Conservation (phyloP, 2,797 vertebrate genomes). For the Ctenochaetus hawaiiensis region DNA sequence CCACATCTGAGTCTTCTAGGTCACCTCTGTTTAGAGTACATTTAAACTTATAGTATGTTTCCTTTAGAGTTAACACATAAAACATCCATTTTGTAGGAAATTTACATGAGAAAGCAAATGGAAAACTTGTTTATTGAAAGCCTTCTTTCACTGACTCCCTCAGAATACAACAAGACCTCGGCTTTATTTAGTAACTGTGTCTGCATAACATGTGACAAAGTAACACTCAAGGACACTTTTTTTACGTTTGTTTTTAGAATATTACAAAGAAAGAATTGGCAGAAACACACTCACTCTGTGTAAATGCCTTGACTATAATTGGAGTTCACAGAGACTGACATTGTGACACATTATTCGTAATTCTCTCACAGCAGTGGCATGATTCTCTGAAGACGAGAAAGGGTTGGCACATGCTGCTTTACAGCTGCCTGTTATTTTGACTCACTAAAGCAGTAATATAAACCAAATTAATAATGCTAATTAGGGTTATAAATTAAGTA, state of each 20-base stretch:
- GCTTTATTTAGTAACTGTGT: conserved; percentile 11
- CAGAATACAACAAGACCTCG: not conserved
- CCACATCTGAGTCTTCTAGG: not conserved
- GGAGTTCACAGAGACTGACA: conserved; percentile 15
- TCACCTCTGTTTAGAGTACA: not conserved
- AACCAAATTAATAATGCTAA: conserved; percentile 44
- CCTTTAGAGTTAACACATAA: not conserved
- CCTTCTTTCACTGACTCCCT: not conserved
- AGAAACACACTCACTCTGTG: conserved; percentile 1
- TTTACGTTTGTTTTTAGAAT: conserved; percentile 33
- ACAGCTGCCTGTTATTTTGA: conserved; percentile 43
- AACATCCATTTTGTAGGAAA: not conserved
- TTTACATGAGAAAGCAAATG: not conserved
- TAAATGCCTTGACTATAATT: conserved; percentile 20
- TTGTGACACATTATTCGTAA: conserved; percentile 26
- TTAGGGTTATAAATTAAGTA: not conserved
- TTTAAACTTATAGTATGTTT: no score
- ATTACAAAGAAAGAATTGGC: conserved; percentile 15
- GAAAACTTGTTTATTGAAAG: not conserved
- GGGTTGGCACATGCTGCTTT: conserved; percentile 48
- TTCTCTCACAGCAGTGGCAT: conserved; percentile 31
- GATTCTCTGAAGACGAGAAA: conserved; percentile 33
- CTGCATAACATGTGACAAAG: conserved; percentile 12
- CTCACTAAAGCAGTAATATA: conserved; percentile 17
- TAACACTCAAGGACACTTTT: conserved; percentile 3